Evolutionary conservation across 2,797 vertebrate species (phyloP).

Genomic region (Anguilla marmorata): DNA sequence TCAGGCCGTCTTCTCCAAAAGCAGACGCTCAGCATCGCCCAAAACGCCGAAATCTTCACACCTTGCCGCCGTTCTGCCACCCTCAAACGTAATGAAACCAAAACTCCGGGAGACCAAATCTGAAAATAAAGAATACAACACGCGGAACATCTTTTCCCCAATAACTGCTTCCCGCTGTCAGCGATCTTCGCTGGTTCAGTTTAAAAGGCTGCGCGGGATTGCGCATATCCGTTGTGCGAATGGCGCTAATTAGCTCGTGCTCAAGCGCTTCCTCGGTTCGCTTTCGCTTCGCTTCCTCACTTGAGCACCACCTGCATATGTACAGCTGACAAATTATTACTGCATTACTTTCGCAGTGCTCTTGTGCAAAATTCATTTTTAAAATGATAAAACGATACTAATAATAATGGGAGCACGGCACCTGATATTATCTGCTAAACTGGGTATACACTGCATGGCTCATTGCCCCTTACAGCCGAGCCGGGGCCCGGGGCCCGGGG

Average conservation of each 20-base stretch:
- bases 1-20: neutral
- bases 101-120: neutral
- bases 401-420: neutral
- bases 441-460: too few species aligned
- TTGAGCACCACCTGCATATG: neutral
- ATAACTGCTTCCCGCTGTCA: too few species aligned
- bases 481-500: neutral
- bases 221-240: neutral
- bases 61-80: neutral
- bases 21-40: neutral
- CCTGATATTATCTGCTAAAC: neutral
- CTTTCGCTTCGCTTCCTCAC: neutral
- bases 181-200: too few species aligned
- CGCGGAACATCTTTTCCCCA: too few species aligned
- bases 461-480: neutral
- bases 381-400: neutral
- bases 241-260: neutral
- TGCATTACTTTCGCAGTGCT: neutral
- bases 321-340: neutral
- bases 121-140: neutral
- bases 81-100: neutral
- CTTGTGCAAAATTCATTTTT: neutral
- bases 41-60: neutral
- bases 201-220: neutral
- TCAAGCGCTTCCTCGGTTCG: too few species aligned